Evolutionary conservation across 1,140 invertebrate species (phyloP).

Genomic region (Dendroctonus valens): DNA sequence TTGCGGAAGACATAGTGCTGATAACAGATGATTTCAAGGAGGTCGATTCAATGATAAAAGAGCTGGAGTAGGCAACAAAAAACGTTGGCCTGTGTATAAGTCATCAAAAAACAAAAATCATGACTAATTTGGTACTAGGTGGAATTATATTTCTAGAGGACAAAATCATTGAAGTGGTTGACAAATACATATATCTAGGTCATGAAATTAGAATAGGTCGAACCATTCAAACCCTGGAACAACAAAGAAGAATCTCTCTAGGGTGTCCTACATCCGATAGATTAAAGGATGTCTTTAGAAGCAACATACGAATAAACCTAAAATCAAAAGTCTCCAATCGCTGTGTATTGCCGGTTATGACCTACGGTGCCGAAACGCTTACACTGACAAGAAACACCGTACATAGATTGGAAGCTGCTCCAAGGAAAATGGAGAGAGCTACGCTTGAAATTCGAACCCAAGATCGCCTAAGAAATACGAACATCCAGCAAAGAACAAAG

Average conservation of each 20-base stretch:
- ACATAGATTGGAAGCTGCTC: too few relatives aligned
- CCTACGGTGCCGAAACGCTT: too few relatives aligned
- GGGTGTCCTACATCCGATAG: too few relatives aligned
- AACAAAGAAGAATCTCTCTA: neutral
- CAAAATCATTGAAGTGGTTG: neutral
- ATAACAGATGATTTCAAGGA: neutral
- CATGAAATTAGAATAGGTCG: too few relatives aligned
- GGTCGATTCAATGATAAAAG: too few relatives aligned
- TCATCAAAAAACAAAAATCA: neutral
- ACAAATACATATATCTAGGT: neutral
- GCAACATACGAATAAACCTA: constrained; percentile 1
- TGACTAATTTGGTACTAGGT: neutral
- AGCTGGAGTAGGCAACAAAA: neutral
- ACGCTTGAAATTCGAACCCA: too few relatives aligned
- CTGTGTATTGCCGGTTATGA: too few relatives aligned
- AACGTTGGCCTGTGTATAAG: neutral
- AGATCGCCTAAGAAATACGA: too few relatives aligned
- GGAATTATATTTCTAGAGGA: neutral
- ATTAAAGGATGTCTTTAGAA: neutral
- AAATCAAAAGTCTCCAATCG: too few relatives aligned
- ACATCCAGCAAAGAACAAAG: too few relatives aligned
- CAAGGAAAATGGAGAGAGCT: too few relatives aligned
- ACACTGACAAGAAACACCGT: too few relatives aligned
- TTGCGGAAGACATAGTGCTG: neutral
- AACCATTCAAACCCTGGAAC: neutral